A percentile compares a stretch with the other conserved stretches of the same genome.
Conservation (phyloP, 2,888 invertebrate genomes). For the Fragum whitleyi region DNA sequence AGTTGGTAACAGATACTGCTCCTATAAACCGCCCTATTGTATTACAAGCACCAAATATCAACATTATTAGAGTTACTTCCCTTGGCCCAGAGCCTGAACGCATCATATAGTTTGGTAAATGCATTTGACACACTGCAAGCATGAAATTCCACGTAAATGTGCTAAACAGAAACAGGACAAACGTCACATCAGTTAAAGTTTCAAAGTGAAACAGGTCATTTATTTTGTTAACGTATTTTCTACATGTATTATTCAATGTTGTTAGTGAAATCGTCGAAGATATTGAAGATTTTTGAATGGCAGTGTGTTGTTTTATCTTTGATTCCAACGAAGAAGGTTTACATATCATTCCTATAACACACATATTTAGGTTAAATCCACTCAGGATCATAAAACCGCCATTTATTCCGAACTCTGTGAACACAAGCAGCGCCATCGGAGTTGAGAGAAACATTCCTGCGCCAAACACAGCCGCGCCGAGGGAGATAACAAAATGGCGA, state of each 20-base stretch:
- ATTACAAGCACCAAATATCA: conserved; percentile 50
- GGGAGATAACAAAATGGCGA: conserved; percentile 48
- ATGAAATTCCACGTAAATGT: conserved; percentile 56
- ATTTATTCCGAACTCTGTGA: conserved; percentile 53
- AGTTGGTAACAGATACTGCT: conserved; percentile 29
- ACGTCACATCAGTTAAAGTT: conserved; percentile 32
- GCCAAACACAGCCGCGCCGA: conserved; percentile 53
- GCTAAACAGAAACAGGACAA: conserved; percentile 51
- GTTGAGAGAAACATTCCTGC: conserved; percentile 62
- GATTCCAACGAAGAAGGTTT: conserved; percentile 56
- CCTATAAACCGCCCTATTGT: conserved; percentile 48
- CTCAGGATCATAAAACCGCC: conserved; percentile 59
- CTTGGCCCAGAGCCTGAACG: conserved; percentile 29
- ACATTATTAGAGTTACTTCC: conserved; percentile 55
- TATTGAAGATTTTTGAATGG: neutral
- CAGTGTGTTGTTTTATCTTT: conserved; percentile 19
- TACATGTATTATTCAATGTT: neutral
- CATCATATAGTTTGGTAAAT: conserved; percentile 56
- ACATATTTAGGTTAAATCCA: conserved; percentile 55
- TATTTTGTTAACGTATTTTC: neutral
- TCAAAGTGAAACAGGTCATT: conserved; percentile 36
- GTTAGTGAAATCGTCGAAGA: neutral
- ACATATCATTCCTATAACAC: conserved; percentile 57
- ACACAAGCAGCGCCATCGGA: conserved; percentile 51
- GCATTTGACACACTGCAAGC: conserved; percentile 49